Evolutionary conservation across 2,888 invertebrate species (phyloP).

Genomic region (Pheosia gnoma): DNA sequence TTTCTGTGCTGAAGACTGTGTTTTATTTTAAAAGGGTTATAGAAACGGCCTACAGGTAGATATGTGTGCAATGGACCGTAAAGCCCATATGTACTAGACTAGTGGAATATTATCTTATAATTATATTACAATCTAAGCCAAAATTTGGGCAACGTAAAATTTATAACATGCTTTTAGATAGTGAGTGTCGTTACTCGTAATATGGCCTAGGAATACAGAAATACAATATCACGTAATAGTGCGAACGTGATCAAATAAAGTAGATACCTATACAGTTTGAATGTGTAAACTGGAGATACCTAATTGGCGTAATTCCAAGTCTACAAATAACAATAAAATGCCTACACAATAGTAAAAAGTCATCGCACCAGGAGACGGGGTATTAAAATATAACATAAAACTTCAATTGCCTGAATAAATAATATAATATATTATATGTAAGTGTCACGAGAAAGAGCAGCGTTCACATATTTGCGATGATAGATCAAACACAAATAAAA

Average conservation of each 20-base stretch:
- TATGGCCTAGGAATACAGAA: not conserved
- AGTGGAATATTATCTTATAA: too few relatives aligned
- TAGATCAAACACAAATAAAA: conserved; percentile 9
- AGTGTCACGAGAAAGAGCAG: not conserved
- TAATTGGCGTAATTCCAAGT: conserved; percentile 37
- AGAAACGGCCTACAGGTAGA: too few relatives aligned
- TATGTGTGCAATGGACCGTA: too few relatives aligned
- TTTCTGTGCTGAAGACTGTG: too few relatives aligned
- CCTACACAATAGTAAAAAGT: conserved; percentile 37
- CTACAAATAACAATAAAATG: conserved; percentile 33
- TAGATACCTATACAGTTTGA: conserved; percentile 8
- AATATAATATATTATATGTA: not conserved
- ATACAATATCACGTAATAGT: not conserved
- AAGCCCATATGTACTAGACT: too few relatives aligned
- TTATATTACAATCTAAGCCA: too few relatives aligned
- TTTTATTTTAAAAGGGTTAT: too few relatives aligned
- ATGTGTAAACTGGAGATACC: conserved; percentile 24
- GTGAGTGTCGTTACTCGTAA: not conserved
- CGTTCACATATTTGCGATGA: conserved; percentile 4
- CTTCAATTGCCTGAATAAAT: not conserved
- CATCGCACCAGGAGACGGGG: conserved; percentile 20
- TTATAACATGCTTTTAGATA: not conserved
- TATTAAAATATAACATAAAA: conserved; percentile 16
- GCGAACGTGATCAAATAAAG: conserved; percentile 14
- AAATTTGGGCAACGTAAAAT: too few relatives aligned